Evolutionary conservation across 2,797 vertebrate genomes (phyloP).

Genomic region (Chaenodraco wilsoni): DNA sequence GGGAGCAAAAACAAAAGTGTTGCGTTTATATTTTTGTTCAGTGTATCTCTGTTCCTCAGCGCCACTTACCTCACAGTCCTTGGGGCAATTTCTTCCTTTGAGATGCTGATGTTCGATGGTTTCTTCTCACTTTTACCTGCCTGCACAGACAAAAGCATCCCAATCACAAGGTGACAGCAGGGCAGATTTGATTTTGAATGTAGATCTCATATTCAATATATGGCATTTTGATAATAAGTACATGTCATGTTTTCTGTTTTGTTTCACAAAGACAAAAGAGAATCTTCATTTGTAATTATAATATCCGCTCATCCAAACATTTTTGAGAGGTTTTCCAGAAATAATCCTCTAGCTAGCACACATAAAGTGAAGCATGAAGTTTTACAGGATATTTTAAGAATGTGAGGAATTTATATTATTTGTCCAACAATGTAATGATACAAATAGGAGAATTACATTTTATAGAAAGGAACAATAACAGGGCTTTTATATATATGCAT

Average conservation of each 20-base stretch:
- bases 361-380: not conserved
- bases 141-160: conserved; percentile 53
- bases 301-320: not conserved
- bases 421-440: not conserved
- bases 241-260: conserved; percentile 2
- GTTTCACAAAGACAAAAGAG: not conserved
- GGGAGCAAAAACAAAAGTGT: too few species aligned
- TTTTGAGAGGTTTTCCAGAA: not conserved
- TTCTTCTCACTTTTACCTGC: conserved; percentile 32
- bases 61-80: conserved; percentile 50
- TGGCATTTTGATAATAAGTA: not conserved
- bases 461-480: not conserved
- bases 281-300: not conserved
- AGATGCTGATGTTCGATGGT: conserved; percentile 7
- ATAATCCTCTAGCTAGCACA: not conserved
- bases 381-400: too few species aligned
- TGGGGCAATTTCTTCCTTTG: conserved; percentile 8
- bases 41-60: not conserved
- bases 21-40: too few species aligned
- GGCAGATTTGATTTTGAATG: not conserved
- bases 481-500: too few species aligned
- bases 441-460: not conserved
- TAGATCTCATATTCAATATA: conserved; percentile 1
- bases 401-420: conserved; percentile 1
- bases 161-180: not conserved